These are phyloP conservation scores for Petrocephalus zakoni DNA, from an alignment of 2,113 vertebrate species.

Conservation along the genomic window DNA sequence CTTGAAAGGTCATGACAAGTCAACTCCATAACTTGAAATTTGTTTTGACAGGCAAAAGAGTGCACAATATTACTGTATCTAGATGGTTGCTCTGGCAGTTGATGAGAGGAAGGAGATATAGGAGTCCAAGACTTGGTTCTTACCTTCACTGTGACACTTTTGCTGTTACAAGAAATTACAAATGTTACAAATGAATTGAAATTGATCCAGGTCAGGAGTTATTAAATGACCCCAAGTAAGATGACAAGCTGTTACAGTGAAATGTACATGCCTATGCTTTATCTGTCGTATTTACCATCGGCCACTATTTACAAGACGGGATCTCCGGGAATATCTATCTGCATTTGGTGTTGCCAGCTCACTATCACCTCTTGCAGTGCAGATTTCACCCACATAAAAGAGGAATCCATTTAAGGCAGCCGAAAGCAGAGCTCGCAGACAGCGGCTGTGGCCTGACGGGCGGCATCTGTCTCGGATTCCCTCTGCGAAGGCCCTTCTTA, in stretches of 20 bases:
- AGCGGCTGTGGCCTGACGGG: not conserved
- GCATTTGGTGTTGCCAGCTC: not conserved
- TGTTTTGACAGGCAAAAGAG: not conserved
- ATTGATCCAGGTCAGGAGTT: not conserved
- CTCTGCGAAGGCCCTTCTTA: not conserved
- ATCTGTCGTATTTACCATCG: not conserved
- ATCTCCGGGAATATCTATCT: not conserved
- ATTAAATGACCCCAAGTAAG: not conserved
- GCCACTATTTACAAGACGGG: not conserved
- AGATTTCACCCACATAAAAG: not conserved
- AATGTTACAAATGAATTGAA: not conserved
- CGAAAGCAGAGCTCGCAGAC: not conserved
- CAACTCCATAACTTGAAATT: not conserved
- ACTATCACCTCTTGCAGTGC: not conserved
- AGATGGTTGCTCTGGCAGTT: not conserved
- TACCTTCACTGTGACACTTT: not conserved
- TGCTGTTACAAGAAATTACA: not conserved
- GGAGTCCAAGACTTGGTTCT: not conserved
- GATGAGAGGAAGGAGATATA: not conserved
- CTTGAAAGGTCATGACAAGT: not conserved
- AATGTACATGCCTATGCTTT: not conserved
- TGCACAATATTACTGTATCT: not conserved
- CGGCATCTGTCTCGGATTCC: not conserved
- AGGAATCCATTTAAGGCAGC: not conserved
- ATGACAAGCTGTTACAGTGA: not conserved